Percentiles rank a stretch among this genome's conserved stretches.
Conservation (phyloP, 2,888 invertebrate genomes). For the Tiphia femorata region DNA sequence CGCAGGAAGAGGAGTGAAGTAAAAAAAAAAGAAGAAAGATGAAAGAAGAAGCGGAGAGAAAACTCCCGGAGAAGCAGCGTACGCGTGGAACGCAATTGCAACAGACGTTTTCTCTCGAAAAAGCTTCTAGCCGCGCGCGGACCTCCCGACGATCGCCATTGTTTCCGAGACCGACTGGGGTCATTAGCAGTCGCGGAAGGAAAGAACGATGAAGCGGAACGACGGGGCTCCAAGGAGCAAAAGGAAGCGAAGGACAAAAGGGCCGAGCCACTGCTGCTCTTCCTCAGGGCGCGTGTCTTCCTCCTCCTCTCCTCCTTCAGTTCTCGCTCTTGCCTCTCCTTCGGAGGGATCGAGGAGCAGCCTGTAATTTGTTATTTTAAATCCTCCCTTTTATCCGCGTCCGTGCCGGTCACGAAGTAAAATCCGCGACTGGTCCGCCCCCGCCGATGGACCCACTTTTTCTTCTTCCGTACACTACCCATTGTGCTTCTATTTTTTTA, state of each 20-base stretch:
- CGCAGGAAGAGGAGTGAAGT: too few species aligned
- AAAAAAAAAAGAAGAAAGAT: too few species aligned
- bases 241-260: constrained; percentile 6
- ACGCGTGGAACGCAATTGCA: not conserved
- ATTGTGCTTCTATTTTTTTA: too few species aligned
- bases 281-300: too few species aligned
- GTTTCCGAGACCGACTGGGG: constrained; percentile 21
- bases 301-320: not conserved
- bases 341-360: too few species aligned
- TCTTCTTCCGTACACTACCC: too few species aligned
- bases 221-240: not conserved
- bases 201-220: constrained; percentile 23
- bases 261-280: not conserved
- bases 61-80: not conserved
- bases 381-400: too few species aligned
- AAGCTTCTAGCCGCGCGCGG: not conserved
- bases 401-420: too few species aligned
- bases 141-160: constrained; percentile 11
- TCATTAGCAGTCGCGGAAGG: constrained; percentile 18
- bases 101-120: not conserved
- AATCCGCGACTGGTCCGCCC: too few species aligned
- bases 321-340: not conserved
- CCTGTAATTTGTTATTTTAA: too few species aligned
- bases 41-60: not conserved
- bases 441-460: too few species aligned